Evolutionary conservation across 2,113 vertebrate species (phyloP).

Genomic region (Python bivittatus): DNA sequence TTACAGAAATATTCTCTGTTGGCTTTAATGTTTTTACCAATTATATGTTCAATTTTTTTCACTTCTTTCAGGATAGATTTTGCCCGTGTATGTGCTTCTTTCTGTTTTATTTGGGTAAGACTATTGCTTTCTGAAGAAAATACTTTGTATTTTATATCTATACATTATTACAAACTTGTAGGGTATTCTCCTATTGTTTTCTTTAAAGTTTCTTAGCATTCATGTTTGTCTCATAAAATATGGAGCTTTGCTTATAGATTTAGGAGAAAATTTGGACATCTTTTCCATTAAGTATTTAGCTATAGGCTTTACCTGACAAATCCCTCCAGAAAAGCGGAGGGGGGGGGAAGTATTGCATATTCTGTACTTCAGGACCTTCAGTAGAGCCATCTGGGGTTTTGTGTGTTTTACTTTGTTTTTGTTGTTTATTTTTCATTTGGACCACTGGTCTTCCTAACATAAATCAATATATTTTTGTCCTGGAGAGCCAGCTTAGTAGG

Average conservation of each 20-base stretch:
- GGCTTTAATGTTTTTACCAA: background rate
- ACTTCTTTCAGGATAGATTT: background rate
- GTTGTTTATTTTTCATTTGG: background rate
- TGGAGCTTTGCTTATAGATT: background rate
- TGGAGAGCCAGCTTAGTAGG: background rate
- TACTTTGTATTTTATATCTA: background rate
- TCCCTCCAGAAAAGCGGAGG: background rate
- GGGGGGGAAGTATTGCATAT: constrained; percentile 5
- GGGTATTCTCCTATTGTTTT: background rate
- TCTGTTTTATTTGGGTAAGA: background rate
- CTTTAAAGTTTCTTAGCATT: background rate
- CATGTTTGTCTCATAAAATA: background rate
- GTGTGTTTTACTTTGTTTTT: background rate
- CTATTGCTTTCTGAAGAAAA: background rate
- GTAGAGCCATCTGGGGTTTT: constrained; percentile 8
- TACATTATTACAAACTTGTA: background rate
- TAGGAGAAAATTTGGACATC: background rate
- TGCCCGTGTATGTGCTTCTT: background rate
- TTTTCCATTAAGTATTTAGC: background rate
- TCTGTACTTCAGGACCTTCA: background rate
- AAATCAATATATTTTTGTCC: constrained; percentile 7
- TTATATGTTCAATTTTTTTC: background rate
- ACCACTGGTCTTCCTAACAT: background rate
- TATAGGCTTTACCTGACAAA: constrained; percentile 7
- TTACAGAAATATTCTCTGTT: background rate